These are phyloP conservation scores for Pygocentrus nattereri DNA, from an alignment of 2,797 vertebrate genomes.

Conservation along the genomic window DNA sequence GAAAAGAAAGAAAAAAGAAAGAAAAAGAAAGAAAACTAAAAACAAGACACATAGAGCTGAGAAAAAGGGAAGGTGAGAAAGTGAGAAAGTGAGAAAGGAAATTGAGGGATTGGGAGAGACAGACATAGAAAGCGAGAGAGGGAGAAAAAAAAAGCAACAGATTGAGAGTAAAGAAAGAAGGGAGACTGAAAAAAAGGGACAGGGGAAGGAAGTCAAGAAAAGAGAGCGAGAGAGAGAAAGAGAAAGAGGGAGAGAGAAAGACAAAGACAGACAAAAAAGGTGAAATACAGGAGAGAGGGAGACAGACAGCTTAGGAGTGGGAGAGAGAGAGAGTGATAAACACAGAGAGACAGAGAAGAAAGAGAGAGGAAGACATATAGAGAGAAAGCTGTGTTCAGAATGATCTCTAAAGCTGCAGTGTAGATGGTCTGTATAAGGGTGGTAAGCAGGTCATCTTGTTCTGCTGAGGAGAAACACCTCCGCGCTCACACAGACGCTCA, in stretches of 20 bases:
- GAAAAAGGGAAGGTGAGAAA: constrained; percentile 44
- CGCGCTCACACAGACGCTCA: constrained; percentile 36
- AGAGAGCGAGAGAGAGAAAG: not conserved
- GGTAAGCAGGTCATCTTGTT: constrained; percentile 34
- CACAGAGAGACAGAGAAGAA: not conserved
- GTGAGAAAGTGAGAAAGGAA: not conserved
- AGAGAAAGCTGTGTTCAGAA: constrained; percentile 22
- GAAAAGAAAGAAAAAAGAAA: not conserved
- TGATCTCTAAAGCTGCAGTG: constrained; percentile 38
- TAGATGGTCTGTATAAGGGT: constrained; percentile 39
- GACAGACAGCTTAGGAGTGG: too few species aligned
- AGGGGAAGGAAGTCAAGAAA: too few species aligned
- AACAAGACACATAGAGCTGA: not conserved
- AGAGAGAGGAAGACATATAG: constrained; percentile 13
- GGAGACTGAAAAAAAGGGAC: too few species aligned
- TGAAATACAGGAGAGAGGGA: not conserved
- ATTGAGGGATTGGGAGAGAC: too few species aligned
- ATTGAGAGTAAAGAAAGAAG: too few species aligned
- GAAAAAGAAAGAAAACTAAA: not conserved
- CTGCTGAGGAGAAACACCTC: constrained; percentile 43
- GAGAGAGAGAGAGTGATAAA: not conserved
- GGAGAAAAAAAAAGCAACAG: too few species aligned
- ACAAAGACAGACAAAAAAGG: not conserved
- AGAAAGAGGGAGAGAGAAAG: not conserved
- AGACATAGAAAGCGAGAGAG: not conserved